A percentile compares a stretch with the other conserved stretches of the same genome.
These are phyloP conservation scores for Drosophila mettleri DNA, from an alignment of 2,888 invertebrate genomes.

Conservation along the genomic window DNA sequence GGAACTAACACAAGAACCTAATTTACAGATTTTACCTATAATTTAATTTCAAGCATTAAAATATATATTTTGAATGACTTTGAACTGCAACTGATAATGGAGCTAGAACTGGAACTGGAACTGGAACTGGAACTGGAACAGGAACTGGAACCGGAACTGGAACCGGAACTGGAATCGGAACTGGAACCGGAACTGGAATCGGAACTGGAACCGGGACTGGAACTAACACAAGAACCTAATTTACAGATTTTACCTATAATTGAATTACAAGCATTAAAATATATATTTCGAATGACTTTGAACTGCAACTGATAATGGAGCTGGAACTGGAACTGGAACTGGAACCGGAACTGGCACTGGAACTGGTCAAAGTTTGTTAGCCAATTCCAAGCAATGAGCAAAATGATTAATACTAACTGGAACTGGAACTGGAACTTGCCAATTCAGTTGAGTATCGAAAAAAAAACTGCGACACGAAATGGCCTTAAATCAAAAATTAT, in stretches of 20 bases:
- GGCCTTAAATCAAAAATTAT: conserved; percentile 25
- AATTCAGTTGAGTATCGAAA: too few relatives aligned
- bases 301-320: too few relatives aligned
- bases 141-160: neutral
- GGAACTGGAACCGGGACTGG: neutral
- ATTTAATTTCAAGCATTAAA: too few relatives aligned
- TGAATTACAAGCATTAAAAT: too few relatives aligned
- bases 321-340: neutral
- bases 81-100: neutral
- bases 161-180: neutral
- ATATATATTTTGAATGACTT: too few relatives aligned
- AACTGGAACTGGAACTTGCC: neutral
- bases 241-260: too few relatives aligned
- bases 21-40: neutral
- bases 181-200: neutral
- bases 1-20: neutral
- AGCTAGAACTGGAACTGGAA: neutral
- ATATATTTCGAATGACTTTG: too few relatives aligned
- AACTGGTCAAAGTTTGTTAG: neutral
- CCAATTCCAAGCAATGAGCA: neutral
- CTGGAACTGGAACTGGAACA: neutral
- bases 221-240: too few relatives aligned
- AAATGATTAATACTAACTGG: neutral
- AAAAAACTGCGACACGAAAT: conserved; percentile 24
- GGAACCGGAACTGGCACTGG: neutral